Evolutionary conservation across 2,888 invertebrate species (phyloP), one percentile per base, ranked within the genome.

Genomic region (Auanema sp.): DNA sequence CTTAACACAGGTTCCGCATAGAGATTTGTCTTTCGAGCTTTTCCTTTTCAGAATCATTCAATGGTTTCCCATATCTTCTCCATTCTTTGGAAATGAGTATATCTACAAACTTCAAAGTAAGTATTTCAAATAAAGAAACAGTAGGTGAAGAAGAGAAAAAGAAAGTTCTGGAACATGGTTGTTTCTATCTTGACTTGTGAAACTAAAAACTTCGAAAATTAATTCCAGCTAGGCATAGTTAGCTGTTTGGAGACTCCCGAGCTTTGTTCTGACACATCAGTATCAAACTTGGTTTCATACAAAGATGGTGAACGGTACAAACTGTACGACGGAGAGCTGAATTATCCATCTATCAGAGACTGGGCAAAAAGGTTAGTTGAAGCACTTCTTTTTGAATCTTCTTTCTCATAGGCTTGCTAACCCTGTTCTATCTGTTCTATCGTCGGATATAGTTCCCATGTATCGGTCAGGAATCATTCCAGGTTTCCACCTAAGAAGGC

Each of bases 301-400:
- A 21, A 12, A n/a, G 24, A 59, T 24, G 47, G 55, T n/a, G 41
- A 59, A 23, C 3, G 0, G 2, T 55, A 54, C 24, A 42, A 58
- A 21, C 44, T n/a, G 11, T 65, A 42, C 42, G 44, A 52, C 14
- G 63, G 51, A 24, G 21, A 41, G 2, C 55, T 57, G 25, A 41
- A 56, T 16, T 12, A 43, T n/a, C 60, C 62, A 23, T 40, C 63
- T n/a, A 21, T 66, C 6, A 16, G 41, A 2, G 66, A 69, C 47
- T 69, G 66, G 64, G 59, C 64, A 14, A 53, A 56, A 51, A 66
- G 47, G 69, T 69, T 16, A 6, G 61, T 58, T 11, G 2, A 12
- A n/a, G n/a, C 8, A 55, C 47, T 18, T 47, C 3, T 43, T 43
- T 47, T 47, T 10, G 10, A 16, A 5, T 47, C 6, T 49, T 5